Evolutionary conservation across 2,797 vertebrate genomes (phyloP).

Genomic region (Nothura maculosa): DNA sequence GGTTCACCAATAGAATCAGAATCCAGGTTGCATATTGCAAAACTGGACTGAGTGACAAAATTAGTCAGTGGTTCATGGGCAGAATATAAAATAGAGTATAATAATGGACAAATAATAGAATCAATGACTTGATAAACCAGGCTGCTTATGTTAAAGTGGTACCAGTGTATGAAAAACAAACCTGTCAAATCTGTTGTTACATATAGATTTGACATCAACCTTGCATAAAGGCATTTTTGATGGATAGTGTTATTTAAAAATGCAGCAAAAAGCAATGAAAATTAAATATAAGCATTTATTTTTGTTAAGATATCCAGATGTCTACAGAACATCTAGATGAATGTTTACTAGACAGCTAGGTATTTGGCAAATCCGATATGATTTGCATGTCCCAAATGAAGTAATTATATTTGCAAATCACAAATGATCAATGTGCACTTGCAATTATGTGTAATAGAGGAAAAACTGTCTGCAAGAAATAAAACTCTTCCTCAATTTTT

Average conservation of each 20-base stretch:
- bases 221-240: slow-evolving; percentile 39
- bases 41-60: neutral
- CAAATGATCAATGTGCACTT: neutral
- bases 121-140: slow-evolving; percentile 12
- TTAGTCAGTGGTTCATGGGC: neutral
- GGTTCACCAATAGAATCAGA: neutral
- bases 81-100: neutral
- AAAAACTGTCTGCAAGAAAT: neutral
- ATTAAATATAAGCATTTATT: neutral
- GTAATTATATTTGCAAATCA: neutral
- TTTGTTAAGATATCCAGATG: neutral
- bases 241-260: slow-evolving; percentile 41
- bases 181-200: slow-evolving; percentile 38
- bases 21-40: neutral
- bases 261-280: slow-evolving; percentile 16
- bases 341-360: neutral
- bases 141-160: neutral
- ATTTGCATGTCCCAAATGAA: neutral
- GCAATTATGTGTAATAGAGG: no score
- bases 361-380: neutral
- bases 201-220: slow-evolving; percentile 32
- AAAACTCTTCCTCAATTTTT: neutral
- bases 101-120: neutral
- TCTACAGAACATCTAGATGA: neutral
- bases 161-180: neutral